These are phyloP conservation scores for Meiosimyza decipiens DNA, from an alignment of 2,888 invertebrate genomes.

Conservation along the genomic window DNA sequence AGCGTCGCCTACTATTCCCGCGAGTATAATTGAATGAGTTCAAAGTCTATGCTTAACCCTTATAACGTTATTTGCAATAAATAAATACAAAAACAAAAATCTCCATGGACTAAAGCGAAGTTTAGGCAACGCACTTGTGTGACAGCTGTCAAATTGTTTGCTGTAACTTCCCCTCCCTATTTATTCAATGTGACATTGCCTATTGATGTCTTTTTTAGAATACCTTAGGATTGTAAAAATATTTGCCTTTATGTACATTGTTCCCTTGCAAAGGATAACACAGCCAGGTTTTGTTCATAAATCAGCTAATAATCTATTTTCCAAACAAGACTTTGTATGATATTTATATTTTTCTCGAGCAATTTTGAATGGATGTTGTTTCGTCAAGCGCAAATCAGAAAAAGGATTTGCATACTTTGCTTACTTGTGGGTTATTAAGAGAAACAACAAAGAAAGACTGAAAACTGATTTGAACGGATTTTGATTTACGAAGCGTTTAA, in stretches of 20 bases:
- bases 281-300: slow-evolving; percentile 1
- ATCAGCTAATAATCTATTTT: slow-evolving; percentile 16
- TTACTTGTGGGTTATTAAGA: too few relatives aligned
- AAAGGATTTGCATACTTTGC: not conserved
- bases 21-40: slow-evolving; percentile 12
- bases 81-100: not conserved
- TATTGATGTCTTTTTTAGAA: not conserved
- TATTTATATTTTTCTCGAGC: not conserved
- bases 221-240: not conserved
- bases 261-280: not conserved
- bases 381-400: not conserved
- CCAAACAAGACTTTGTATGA: slow-evolving; percentile 1
- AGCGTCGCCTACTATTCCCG: not conserved
- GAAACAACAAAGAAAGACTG: too few relatives aligned
- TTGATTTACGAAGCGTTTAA: not conserved
- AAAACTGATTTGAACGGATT: too few relatives aligned
- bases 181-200: not conserved
- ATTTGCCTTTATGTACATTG: not conserved
- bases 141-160: slow-evolving; percentile 15
- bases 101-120: not conserved
- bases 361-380: not conserved
- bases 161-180: not conserved
- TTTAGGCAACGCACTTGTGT: slow-evolving; percentile 7
- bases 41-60: slow-evolving; percentile 16
- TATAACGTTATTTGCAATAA: not conserved